Base-by-base conservation (phyloP, 2,113 vertebrate species). In the Edolisoma coerulescens region DNA sequence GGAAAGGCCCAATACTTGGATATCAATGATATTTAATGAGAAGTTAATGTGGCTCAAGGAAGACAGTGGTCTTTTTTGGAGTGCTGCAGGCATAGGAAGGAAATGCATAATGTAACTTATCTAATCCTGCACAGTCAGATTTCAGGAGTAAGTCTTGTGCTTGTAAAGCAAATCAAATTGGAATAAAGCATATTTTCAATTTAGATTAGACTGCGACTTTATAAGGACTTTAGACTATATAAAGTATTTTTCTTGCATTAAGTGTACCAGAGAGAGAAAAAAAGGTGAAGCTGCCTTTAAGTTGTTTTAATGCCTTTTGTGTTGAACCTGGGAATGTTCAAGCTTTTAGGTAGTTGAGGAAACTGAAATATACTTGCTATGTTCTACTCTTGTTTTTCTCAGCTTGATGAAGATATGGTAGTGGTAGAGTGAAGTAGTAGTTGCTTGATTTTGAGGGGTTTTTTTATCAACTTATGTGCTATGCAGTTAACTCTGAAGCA, bases 151-250 rank as follows among this genome's bases (percentile, higher is more conserved):
- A 61, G 21, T 57, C 18, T 50, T 77, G 13, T 87, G 54, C 32
- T 73, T 84, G 28, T 89, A 68, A 93, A 87, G 64, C 45, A 81
- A 93, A 77, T 73, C 3, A 30, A 69, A 65, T 76, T 80, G 32
- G 18, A 76, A 4, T 49, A 50, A 71, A 73, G 41, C 21, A 69
- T 76, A 35, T 57, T 83, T 89, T 90, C 67, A 75, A 8, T 78
- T 92, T 86, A 54, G 30, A 53, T 68, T 47, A 47, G 37, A 63
- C 27, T 71, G 57, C n/a, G 79, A 49, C 28, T 63, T 73, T 28
- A 19, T 33, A 28, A 54, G 28, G n/a, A 63, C 33, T 73, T 54
- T 15, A 27, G 22, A 33, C 11, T 28, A 23, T 35, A 35, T 68
- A 30, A 91, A 86, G 33, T 71, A 32, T 52, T 89, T 83, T n/a